These are phyloP conservation scores for Laothoe populi DNA, from an alignment of 2,888 invertebrate genomes.

Conservation along the genomic window DNA sequence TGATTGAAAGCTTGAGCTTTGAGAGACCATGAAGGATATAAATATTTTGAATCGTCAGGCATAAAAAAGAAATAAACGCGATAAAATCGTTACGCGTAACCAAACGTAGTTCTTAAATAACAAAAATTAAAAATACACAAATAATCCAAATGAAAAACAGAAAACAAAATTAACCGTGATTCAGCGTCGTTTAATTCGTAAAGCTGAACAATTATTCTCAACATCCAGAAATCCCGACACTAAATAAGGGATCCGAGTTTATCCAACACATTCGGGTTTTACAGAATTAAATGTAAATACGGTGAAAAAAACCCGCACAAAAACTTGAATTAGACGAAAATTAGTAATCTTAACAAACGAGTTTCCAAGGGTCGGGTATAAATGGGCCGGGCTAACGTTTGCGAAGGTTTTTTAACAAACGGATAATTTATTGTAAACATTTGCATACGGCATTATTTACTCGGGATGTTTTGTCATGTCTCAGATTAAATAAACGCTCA, in stretches of 20 bases:
- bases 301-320: background rate
- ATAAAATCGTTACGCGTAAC: too few relatives aligned
- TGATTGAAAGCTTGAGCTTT: too few relatives aligned
- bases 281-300: constrained; percentile 2
- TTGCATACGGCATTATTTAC: constrained; percentile 29
- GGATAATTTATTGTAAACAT: constrained; percentile 29
- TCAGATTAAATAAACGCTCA: constrained; percentile 18
- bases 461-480: constrained; percentile 18
- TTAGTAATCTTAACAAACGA: constrained; percentile 24
- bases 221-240: constrained; percentile 3
- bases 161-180: background rate
- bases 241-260: constrained; percentile 15
- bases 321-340: constrained; percentile 20
- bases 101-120: too few relatives aligned
- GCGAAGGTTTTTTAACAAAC: constrained; percentile 22
- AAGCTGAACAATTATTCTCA: constrained; percentile 7
- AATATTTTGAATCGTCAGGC: too few relatives aligned
- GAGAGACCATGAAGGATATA: too few relatives aligned
- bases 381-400: constrained; percentile 14
- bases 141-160: background rate
- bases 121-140: background rate
- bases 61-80: too few relatives aligned
- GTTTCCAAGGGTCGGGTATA: background rate
- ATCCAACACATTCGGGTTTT: constrained; percentile 17
- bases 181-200: background rate